Conservation (phyloP, 2,888 invertebrate species). For the Drosophila limbata region DNA sequence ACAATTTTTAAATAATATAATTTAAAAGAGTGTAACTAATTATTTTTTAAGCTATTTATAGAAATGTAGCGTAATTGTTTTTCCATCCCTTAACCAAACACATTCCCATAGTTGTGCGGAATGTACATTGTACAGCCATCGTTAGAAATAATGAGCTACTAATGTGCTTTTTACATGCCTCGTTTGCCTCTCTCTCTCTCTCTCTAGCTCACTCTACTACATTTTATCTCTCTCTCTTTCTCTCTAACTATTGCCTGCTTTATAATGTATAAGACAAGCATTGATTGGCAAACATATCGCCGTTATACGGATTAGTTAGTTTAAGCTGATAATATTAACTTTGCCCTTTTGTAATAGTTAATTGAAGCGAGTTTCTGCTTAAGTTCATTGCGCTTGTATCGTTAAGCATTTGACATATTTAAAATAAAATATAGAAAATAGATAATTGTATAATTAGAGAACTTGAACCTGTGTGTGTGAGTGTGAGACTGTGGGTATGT, state of each 20-base stretch:
- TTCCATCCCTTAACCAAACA: constrained; percentile 30
- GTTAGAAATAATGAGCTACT: constrained; percentile 65
- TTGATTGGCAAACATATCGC: background rate
- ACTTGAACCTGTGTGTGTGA: constrained; percentile 20
- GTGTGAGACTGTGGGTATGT: constrained; percentile 13
- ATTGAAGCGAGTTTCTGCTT: constrained; percentile 47
- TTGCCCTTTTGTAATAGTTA: constrained; percentile 56
- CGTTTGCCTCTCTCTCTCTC: background rate
- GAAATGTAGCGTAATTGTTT: background rate
- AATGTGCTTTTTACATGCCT: constrained; percentile 69
- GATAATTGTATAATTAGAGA: constrained; percentile 38
- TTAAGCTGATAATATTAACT: constrained; percentile 38
- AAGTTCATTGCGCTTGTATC: constrained; percentile 36
- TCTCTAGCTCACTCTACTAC: background rate
- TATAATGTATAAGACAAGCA: background rate
- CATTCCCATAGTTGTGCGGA: constrained; percentile 23
- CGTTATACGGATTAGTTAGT: constrained; percentile 12
- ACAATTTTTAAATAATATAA: background rate
- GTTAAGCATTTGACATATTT: constrained; percentile 44
- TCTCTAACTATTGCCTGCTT: background rate
- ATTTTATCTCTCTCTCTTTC: background rate
- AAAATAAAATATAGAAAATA: constrained; percentile 48
- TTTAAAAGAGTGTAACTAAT: background rate
- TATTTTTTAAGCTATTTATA: background rate
- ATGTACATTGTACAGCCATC: constrained; percentile 39